Base-by-base conservation (phyloP, 2,888 invertebrate genomes). In the Achlya flavicornis region DNA sequence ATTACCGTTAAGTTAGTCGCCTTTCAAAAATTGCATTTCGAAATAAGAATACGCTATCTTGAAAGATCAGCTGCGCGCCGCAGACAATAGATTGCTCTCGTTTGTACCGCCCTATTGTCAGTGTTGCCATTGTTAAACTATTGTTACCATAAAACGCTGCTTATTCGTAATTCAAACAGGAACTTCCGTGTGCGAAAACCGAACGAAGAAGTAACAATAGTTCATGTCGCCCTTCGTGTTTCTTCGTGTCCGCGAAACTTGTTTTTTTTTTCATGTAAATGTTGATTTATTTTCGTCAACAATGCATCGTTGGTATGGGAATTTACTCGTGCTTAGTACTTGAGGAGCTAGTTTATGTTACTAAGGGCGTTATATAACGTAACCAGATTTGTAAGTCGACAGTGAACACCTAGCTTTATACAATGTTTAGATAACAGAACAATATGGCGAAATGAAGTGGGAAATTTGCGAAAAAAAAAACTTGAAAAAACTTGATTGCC, bases 251-350 rank as follows among this genome's bases (percentile, higher is more conserved):
- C 82, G 78, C 81, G 75, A 83, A 90, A 92, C 92, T 87, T 81
- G 92, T 91, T 90, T 84, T 87, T 88, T 88, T 87, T 87, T 83
- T 76, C 88, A 89, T 90, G 90, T 91, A 89, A 90, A 90, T 91
- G 86, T 88, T 91, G 91, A 92, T 91, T 91, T 91, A 92, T 91
- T 91, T 89, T 86, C 83, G 90, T 90, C 91, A 92, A 92, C 92
- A 92, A 91, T 90, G 76, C 83, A 72, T 81, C 79, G 79, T 80
- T 68, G 82, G 85, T 88, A 90, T 91, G 91, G 92, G 92, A 92
- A 92, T 87, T 87, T 84, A 83, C 84, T 53, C 10, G 81, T 76
- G 75, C 69, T 73, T 71, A 75, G 75, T 74, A 80, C 81, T 83
- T 77, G 81, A 82, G 75, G 66, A 63, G 65, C 62, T 69, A 77